Percentiles rank a stretch among this genome's conserved stretches.
Conservation (phyloP, 2,113 vertebrate species). For the Tapirus terrestris region DNA sequence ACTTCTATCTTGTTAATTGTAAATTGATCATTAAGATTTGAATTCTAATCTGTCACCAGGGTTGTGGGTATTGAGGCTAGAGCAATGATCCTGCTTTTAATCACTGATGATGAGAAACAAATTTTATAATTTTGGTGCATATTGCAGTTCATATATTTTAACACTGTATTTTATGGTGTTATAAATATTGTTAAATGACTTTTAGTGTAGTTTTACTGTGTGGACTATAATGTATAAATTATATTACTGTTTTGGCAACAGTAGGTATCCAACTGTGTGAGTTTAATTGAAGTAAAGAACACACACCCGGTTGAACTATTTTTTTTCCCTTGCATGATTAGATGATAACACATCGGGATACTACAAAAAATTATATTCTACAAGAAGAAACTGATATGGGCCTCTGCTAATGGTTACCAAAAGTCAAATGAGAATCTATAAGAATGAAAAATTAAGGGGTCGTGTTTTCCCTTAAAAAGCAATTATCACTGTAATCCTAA, state of each 20-base stretch:
- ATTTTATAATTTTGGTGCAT: slow-evolving; percentile 91
- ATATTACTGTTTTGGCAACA: slow-evolving; percentile 90
- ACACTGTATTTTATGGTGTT: slow-evolving; percentile 91
- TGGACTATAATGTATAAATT: slow-evolving; percentile 92
- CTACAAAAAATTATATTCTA: slow-evolving; percentile 79
- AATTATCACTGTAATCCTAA: slow-evolving; percentile 63
- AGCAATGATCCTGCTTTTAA: slow-evolving; percentile 90
- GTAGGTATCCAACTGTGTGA: slow-evolving; percentile 90
- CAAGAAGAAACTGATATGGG: slow-evolving; percentile 72
- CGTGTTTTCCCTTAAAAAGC: slow-evolving; percentile 64
- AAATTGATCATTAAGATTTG: slow-evolving; percentile 93
- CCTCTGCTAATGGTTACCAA: slow-evolving; percentile 71
- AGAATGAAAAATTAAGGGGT: slow-evolving; percentile 72
- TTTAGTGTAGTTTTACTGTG: slow-evolving; percentile 92
- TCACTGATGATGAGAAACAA: slow-evolving; percentile 92
- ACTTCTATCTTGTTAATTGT: slow-evolving; percentile 94
- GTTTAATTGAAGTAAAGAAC: slow-evolving; percentile 91
- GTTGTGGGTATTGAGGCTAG: slow-evolving; percentile 89
- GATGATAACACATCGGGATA: slow-evolving; percentile 76
- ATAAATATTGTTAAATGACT: slow-evolving; percentile 93
- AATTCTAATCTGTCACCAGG: slow-evolving; percentile 92
- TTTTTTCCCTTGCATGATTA: slow-evolving; percentile 80
- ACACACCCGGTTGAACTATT: slow-evolving; percentile 86
- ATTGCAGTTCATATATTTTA: slow-evolving; percentile 93
- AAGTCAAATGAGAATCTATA: slow-evolving; percentile 75